Evolutionary conservation across 2,888 invertebrate species (phyloP).

Genomic region (Hirtodrosophila trivittata): DNA sequence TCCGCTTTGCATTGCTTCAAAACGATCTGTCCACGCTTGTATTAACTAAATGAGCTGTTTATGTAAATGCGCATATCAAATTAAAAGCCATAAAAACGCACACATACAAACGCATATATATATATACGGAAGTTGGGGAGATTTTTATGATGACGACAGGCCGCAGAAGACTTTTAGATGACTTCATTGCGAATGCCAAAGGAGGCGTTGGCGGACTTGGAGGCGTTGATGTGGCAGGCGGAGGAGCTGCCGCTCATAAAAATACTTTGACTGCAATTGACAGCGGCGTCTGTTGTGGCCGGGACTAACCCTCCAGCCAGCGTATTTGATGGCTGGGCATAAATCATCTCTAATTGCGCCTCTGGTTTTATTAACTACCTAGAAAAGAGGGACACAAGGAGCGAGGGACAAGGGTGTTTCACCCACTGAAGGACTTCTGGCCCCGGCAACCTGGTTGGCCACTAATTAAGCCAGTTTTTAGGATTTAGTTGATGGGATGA

Average conservation of each 20-base stretch:
- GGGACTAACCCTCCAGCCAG: background rate
- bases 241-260: slow-evolving; percentile 44
- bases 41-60: slow-evolving; percentile 74
- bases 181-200: slow-evolving; percentile 52
- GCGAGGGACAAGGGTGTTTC: no score
- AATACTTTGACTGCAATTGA: slow-evolving; percentile 59
- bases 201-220: background rate
- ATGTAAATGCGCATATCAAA: slow-evolving; percentile 73
- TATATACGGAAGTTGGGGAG: background rate
- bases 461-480: slow-evolving; percentile 54
- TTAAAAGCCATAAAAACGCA: slow-evolving; percentile 70
- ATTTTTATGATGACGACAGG: slow-evolving; percentile 57
- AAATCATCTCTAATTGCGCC: slow-evolving; percentile 71
- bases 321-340: slow-evolving; percentile 61
- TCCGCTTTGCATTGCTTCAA: slow-evolving; percentile 9
- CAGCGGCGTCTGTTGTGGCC: slow-evolving; percentile 22
- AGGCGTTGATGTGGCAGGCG: background rate
- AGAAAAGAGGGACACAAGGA: background rate
- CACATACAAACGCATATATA: background rate
- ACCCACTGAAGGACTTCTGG: no score
- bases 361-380: slow-evolving; percentile 4
- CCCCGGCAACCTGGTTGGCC: slow-evolving; percentile 10
- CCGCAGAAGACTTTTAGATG: slow-evolving; percentile 62
- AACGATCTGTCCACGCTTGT: slow-evolving; percentile 67
- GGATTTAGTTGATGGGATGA: slow-evolving; percentile 59